Base-by-base conservation (phyloP, 2,797 vertebrate genomes). In the Remorina albescens region DNA sequence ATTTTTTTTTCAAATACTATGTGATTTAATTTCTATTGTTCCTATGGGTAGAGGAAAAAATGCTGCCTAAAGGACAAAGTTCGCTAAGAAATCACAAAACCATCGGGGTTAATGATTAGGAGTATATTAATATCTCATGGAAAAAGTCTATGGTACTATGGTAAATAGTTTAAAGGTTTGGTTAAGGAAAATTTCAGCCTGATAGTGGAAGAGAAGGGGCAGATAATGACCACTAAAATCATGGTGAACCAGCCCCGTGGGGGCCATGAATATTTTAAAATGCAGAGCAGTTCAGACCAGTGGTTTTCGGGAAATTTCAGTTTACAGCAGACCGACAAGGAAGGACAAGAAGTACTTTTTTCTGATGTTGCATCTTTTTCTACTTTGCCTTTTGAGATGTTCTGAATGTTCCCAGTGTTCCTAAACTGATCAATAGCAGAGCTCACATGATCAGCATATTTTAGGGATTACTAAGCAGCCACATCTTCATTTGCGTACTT, bases 371-470 rank as follows among this genome's bases (percentile, higher is more conserved):
- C 47, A 60, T 62, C 53, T 64, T 55, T 50, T 34, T 56, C 0
- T 51, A 37, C 39, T 51, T 28, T 8, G 18, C 15, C 28, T 6
- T 66, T 11, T 53, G 13, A 6, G 26, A 67, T 46, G 41, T 8
- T 34, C 53, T 28, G 37, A 49, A 28, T 36, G 51, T 26, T 61
- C n/a, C 53, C 25, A 61, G 42, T 64, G 61, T 78, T 65, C 47
- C 26, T 15, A 15, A 63, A 64, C 23, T 36, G 54, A 85, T 80
- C 78, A 75, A 67, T 67, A 61, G 74, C 82, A 74, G 67, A 55
- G 63, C 67, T 77, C 73, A 54, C 60, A 73, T 76, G 30, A 21
- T 42, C 57, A 81, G 61, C 30, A 66, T 75, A 76, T 74, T 78
- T 78, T n/a, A 71, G 70, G n/a, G 46, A 54, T 74, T 58, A 76